Conservation (phyloP, 2,797 vertebrate genomes). For the Distichodus sexfasciatus region DNA sequence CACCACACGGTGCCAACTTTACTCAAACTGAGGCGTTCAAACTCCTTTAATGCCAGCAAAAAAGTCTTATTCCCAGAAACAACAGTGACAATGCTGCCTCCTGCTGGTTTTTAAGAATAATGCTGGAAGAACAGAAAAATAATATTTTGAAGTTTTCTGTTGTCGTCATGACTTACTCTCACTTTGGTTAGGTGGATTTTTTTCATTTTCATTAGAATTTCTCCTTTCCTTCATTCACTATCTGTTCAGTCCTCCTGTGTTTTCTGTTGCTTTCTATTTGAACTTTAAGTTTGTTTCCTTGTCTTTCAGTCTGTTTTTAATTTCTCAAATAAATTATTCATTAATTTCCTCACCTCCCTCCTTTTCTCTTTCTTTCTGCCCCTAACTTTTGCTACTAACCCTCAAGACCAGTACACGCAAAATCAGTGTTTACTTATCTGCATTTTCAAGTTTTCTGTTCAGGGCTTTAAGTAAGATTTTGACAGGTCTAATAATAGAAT, state of each 20-base stretch:
- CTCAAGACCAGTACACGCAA: slow-evolving; percentile 25
- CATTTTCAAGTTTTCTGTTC: too few relatives aligned
- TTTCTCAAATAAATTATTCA: slow-evolving; percentile 68
- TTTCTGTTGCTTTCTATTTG: slow-evolving; percentile 42
- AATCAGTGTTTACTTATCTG: too few relatives aligned
- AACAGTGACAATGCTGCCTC: too few relatives aligned
- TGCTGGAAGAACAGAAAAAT: too few relatives aligned
- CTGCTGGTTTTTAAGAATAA: too few relatives aligned
- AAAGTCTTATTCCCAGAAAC: too few relatives aligned
- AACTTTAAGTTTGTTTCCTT: slow-evolving; percentile 10
- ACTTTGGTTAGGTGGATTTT: slow-evolving; percentile 14
- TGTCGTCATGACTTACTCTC: slow-evolving; percentile 10
- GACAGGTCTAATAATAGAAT: too few relatives aligned
- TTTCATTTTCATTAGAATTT: slow-evolving; percentile 4
- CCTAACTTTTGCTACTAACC: slow-evolving; percentile 38
- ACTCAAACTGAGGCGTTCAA: too few relatives aligned
- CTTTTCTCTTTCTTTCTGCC: slow-evolving; percentile 51
- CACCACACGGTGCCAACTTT: too few relatives aligned
- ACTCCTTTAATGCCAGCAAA: too few relatives aligned
- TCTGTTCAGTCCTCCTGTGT: slow-evolving; percentile 29
- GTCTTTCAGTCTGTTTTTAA: slow-evolving; percentile 52
- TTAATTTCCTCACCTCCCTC: slow-evolving; percentile 55
- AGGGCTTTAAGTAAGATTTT: too few relatives aligned
- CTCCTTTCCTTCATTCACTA: slow-evolving; percentile 14
- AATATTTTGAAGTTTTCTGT: too few relatives aligned